Evolutionary conservation across 1,140 invertebrate genomes (phyloP), one percentile per base, ranked within the genome.

Genomic region (Tetraneura akinire): DNA sequence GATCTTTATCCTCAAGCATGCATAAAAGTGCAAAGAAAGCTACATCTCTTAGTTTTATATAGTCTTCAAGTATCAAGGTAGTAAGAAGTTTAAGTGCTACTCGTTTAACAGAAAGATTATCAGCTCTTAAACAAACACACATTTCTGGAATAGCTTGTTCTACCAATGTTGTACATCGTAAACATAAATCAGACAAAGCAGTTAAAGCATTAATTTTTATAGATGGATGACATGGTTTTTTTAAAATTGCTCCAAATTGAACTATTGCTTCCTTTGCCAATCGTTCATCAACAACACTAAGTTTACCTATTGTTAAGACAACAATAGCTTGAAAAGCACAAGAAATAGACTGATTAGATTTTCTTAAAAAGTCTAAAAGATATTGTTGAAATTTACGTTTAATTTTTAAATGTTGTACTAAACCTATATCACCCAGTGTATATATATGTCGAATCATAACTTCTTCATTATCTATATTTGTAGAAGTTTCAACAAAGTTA

Each of bases 141-240:
- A 78, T 78, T 78, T 78, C 74, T 78, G 74, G 74, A 60, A 78
- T 78, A 78, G 74, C 74, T 78, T 78, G 74, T 26, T 78, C 74
- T 8, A 78, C 74, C 11, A 78, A 78, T 18, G 74, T 78, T 47
- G 74, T 62, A 62, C 74, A 78, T 18, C 74, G 29, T 21, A 78
- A 78, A 60, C 74, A 78, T 60, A 78, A 78, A 60, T 78, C 74
- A 45, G 74, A 14, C n/a, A 78, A 78, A 45, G 74, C 74, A 60
- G 74, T 78, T 42, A 78, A 23, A n/a, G 74, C 74, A 78, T 78
- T 78, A 45, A 78, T 78, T 78, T 78, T 78, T 26, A 62, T 60
- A 47, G 74, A 78, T 26, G 74, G 74, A 11, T 78, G 74, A 57
- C 21, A 76, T 26, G 37, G 32, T 62, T 57, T 62, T 78, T 78